Conservation (phyloP, 2,888 invertebrate genomes). For the Nephrocerus scutellatus region DNA sequence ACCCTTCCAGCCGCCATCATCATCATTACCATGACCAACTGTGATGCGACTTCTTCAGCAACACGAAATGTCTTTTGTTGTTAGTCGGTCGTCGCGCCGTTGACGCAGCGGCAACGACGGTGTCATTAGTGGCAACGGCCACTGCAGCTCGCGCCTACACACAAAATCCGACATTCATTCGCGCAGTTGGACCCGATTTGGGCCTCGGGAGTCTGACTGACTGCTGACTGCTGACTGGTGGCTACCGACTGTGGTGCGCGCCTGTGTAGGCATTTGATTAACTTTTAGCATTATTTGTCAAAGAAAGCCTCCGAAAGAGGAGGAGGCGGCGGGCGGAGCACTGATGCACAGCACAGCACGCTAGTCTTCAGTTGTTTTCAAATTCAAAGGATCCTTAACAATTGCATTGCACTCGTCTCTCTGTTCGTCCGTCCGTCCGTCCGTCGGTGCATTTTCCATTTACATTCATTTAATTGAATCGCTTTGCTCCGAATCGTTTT, state of each 20-base stretch:
- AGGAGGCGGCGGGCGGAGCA: too few species aligned
- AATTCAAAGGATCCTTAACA: too few species aligned
- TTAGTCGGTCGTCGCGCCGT: constrained; percentile 16
- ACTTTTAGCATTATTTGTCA: constrained; percentile 5
- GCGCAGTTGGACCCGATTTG: constrained; percentile 14
- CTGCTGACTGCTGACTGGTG: too few species aligned
- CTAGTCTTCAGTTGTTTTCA: too few species aligned
- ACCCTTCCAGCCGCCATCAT: constrained; percentile 13
- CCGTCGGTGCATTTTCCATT: too few species aligned
- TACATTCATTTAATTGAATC: too few species aligned
- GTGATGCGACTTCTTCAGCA: too few species aligned
- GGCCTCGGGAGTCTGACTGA: constrained; percentile 8
- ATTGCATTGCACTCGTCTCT: too few species aligned
- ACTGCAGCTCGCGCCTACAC: constrained; percentile 10
- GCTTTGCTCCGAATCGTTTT: too few species aligned
- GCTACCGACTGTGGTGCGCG: not conserved
- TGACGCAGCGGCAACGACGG: constrained; percentile 13
- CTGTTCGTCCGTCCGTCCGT: too few species aligned
- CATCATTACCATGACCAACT: constrained; percentile 23
- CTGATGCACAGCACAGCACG: too few species aligned
- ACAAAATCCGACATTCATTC: constrained; percentile 11
- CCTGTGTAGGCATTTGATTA: not conserved
- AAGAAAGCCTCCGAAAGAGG: too few species aligned
- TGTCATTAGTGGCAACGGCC: constrained; percentile 22
- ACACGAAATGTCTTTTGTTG: constrained; percentile 21